Conservation (phyloP, 2,113 vertebrate genomes). For the Podilymbus podiceps region DNA sequence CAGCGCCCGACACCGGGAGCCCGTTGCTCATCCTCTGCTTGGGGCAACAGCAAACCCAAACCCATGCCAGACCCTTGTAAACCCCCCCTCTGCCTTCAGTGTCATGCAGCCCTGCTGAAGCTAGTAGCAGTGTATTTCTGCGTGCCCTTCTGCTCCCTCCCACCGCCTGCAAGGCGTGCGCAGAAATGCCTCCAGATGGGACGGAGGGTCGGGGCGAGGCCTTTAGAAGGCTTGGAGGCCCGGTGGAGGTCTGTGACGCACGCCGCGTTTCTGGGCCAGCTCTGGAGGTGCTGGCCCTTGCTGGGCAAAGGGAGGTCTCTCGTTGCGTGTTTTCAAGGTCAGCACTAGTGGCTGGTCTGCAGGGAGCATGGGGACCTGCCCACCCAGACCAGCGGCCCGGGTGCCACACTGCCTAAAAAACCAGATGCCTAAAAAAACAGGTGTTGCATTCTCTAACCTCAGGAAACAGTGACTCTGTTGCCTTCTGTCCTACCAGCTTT, state of each 20-base stretch:
- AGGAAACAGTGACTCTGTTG: background rate
- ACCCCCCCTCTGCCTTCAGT: background rate
- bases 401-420: rapidly evolving
- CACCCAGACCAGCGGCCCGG: no score
- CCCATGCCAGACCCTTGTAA: background rate
- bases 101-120: rapidly evolving
- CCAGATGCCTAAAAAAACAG: background rate
- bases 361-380: rapidly evolving
- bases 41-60: background rate
- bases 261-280: rapidly evolving
- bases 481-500: background rate
- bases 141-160: background rate
- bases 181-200: rapidly evolving
- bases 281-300: background rate
- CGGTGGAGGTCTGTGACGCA: rapidly evolving
- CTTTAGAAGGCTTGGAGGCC: background rate
- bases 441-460: rapidly evolving
- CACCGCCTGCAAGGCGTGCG: rapidly evolving
- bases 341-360: rapidly evolving
- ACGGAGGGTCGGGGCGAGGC: no score
- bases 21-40: rapidly evolving
- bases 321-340: rapidly evolving
- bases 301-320: background rate
- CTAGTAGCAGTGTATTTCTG: rapidly evolving
- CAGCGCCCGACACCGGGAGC: rapidly evolving